Percentiles rank a stretch among this genome's conserved stretches.
Conservation (phyloP, 2,113 vertebrate genomes). For the Brachionichthys hirsutus region DNA sequence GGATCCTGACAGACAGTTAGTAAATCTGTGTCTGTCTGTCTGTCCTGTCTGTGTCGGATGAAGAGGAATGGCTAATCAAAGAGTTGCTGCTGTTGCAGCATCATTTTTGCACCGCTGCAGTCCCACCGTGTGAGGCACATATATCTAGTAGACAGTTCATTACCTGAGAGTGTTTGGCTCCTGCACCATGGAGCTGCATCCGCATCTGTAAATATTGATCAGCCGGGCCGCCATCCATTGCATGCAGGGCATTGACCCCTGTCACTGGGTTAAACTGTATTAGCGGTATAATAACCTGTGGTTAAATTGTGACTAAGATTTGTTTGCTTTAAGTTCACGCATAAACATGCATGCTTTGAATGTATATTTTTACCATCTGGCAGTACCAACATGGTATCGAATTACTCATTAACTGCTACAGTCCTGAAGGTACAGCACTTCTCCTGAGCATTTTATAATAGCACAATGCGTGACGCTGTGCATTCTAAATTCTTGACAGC, state of each 20-base stretch:
- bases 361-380: too few species aligned
- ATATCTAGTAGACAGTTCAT: conserved; percentile 82
- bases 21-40: conserved; percentile 20
- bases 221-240: conserved; percentile 13
- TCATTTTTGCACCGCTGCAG: conserved; percentile 63
- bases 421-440: too few species aligned
- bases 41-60: conserved; percentile 47
- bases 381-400: too few species aligned
- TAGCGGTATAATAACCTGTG: too few species aligned
- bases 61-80: conserved; percentile 73
- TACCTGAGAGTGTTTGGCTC: conserved; percentile 80
- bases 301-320: too few species aligned
- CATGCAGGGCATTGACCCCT: conserved; percentile 32
- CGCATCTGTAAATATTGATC: conserved; percentile 69
- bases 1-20: not conserved
- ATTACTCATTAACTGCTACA: not conserved
- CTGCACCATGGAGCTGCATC: conserved; percentile 37
- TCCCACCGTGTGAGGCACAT: conserved; percentile 55
- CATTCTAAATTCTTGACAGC: too few species aligned
- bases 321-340: not conserved
- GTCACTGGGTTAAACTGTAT: conserved; percentile 12
- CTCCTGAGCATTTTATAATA: too few species aligned
- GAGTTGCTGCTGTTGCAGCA: conserved; percentile 78
- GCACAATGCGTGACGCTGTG: too few species aligned
- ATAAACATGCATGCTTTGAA: too few species aligned